A percentile compares a stretch with the other conserved stretches of the same genome.
phyloP scores from a whole-genome alignment of 1,140 invertebrate species.

The Hydropsyche tenuis region DNA sequence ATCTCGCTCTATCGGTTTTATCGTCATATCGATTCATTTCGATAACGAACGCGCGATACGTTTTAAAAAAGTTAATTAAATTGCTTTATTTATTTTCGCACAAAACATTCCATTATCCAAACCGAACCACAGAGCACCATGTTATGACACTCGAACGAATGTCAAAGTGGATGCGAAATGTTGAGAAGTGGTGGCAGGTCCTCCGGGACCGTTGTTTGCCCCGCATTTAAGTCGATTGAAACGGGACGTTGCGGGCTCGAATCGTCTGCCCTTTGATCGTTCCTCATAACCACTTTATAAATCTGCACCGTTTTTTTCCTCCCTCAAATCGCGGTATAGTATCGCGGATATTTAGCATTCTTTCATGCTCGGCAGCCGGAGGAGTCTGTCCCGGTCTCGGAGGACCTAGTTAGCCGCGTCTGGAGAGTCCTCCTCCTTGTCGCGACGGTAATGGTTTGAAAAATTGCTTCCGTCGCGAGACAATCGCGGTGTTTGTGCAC shows the following conservation, averaged over 20 bases:
- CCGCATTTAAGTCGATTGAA: conserved; percentile 27
- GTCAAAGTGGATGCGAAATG: too few species aligned
- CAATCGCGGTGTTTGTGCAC: conserved; percentile 31
- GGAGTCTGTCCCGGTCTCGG: neutral
- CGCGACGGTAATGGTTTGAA: conserved; percentile 34
- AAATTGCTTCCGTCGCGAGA: conserved; percentile 32
- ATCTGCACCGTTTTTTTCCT: neutral
- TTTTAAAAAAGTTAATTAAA: too few species aligned
- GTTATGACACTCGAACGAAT: too few species aligned
- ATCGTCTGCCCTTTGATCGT: conserved; percentile 15
- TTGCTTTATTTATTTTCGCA: neutral
- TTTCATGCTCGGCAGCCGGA: neutral
- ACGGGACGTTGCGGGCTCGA: neutral
- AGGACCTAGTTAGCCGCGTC: conserved; percentile 32
- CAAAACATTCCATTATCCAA: neutral
- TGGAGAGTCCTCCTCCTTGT: conserved; percentile 32
- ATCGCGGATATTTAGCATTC: too few species aligned
- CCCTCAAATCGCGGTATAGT: too few species aligned
- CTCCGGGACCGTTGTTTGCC: conserved; percentile 11
- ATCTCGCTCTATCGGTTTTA: conserved; percentile 14
- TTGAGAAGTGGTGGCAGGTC: conserved; percentile 12
- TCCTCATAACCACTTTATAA: neutral
- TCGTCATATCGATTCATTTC: neutral
- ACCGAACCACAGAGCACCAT: too few species aligned
- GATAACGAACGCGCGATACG: neutral